Conservation (phyloP, 2,797 vertebrate genomes). For the Amazonetta brasiliensis region DNA sequence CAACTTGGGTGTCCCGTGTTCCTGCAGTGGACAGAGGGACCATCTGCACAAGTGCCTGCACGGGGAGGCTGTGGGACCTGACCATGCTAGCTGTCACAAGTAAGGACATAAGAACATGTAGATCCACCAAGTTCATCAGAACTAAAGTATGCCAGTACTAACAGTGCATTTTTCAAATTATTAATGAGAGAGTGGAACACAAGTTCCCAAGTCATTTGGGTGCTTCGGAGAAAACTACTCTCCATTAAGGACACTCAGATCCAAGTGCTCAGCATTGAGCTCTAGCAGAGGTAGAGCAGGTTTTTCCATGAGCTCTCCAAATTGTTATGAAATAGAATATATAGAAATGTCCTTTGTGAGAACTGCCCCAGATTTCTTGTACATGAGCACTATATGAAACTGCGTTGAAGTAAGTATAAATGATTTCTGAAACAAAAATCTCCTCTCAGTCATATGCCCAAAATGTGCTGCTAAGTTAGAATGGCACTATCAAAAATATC, state of each 20-base stretch:
- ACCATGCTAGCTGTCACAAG: background rate
- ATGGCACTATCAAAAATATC: background rate
- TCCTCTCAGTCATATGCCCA: background rate
- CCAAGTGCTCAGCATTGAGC: background rate
- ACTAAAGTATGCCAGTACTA: background rate
- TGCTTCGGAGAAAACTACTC: background rate
- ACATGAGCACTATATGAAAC: background rate
- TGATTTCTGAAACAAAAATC: background rate
- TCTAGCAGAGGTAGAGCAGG: background rate
- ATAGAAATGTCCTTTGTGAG: background rate
- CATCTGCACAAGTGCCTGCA: background rate
- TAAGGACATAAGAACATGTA: background rate
- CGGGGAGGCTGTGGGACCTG: background rate
- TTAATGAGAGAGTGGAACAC: background rate
- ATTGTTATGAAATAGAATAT: background rate
- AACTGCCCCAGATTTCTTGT: background rate
- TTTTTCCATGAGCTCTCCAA: background rate
- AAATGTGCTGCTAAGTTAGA: background rate
- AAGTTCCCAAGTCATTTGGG: background rate
- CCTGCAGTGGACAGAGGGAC: constrained; percentile 67
- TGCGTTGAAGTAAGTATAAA: background rate
- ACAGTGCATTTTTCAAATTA: background rate
- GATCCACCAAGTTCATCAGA: background rate
- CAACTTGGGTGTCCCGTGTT: constrained; percentile 83
- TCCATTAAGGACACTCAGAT: background rate